Percentiles rank a stretch among this genome's conserved stretches.
These are phyloP conservation scores for Netta rufina DNA, from an alignment of 2,797 vertebrate genomes.

Conservation along the genomic window DNA sequence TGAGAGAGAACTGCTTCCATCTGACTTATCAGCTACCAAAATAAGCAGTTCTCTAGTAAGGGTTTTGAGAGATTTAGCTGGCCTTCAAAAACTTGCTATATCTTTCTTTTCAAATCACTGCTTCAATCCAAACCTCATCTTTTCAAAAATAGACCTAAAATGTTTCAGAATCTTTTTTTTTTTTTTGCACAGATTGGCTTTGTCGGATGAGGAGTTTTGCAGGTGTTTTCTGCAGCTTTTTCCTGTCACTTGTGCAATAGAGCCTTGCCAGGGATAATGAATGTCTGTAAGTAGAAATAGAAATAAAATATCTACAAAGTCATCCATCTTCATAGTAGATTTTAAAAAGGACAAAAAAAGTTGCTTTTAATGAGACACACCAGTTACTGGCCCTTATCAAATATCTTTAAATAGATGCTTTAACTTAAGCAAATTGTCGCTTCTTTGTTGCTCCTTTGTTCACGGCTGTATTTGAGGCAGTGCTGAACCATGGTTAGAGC, in stretches of 20 bases:
- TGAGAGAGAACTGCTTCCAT: constrained; percentile 12
- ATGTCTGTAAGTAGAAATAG: background rate
- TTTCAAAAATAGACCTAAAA: background rate
- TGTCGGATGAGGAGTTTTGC: background rate
- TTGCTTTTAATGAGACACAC: background rate
- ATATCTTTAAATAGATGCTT: background rate
- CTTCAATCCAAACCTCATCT: background rate
- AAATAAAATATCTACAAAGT: background rate
- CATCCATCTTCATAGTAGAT: background rate
- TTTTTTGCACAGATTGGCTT: background rate
- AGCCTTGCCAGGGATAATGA: background rate
- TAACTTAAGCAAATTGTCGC: background rate
- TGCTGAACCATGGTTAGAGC: background rate
- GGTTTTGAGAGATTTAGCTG: background rate
- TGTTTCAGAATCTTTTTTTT: background rate
- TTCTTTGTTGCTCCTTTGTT: background rate
- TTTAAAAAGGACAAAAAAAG: background rate
- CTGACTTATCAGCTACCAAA: background rate
- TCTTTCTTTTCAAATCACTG: background rate
- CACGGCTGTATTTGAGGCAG: background rate
- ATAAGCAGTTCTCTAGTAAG: constrained; percentile 8
- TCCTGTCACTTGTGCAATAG: background rate
- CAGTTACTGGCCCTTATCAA: background rate
- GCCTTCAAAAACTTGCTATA: background rate
- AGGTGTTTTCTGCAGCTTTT: constrained; percentile 17